Conservation (phyloP, 2,797 vertebrate genomes). For the Pampus argenteus region DNA sequence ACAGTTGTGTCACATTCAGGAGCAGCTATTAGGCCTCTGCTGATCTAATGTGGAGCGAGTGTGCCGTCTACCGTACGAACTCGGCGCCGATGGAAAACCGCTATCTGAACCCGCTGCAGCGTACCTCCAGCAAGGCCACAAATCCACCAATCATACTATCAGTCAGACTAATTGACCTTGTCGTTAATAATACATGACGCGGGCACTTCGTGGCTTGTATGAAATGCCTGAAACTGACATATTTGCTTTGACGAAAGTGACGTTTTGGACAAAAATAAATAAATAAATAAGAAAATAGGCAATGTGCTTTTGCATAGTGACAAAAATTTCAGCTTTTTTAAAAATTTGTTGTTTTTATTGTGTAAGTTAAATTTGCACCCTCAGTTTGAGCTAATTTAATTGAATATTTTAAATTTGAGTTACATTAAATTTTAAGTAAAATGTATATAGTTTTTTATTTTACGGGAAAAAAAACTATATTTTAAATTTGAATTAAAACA, state of each 20-base stretch:
- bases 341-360: too few relatives aligned
- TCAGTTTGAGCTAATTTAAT: neutral
- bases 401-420: neutral
- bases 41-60: constrained; percentile 80
- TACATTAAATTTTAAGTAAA: neutral
- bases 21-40: constrained; percentile 60
- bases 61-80: constrained; percentile 79
- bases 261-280: neutral
- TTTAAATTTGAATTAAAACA: neutral
- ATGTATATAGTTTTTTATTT: neutral
- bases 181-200: constrained; percentile 2
- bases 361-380: neutral
- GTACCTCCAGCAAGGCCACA: constrained; percentile 4
- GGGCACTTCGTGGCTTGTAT: neutral
- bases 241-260: neutral
- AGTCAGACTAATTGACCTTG: constrained; percentile 32
- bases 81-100: constrained; percentile 30
- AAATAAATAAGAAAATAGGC: neutral
- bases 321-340: neutral
- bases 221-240: neutral
- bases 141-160: constrained; percentile 10
- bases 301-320: neutral
- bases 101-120: constrained; percentile 31
- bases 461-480: neutral
- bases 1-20: constrained; percentile 65